These are phyloP conservation scores for Delia radicum DNA, from an alignment of 1,140 invertebrate genomes.

Conservation along the genomic window DNA sequence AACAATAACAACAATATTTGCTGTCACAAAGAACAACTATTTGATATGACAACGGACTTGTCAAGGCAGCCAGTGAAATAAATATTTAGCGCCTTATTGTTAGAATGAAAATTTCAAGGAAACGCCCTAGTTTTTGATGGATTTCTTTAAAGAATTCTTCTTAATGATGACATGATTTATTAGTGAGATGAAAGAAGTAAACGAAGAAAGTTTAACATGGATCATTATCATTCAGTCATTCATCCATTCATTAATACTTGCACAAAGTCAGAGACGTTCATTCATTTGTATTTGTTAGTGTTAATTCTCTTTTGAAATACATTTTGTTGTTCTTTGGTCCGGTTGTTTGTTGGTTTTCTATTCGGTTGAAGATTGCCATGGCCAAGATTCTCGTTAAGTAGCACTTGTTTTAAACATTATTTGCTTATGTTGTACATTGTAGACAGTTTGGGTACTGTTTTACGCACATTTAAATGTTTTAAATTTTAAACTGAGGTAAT, in stretches of 20 bases:
- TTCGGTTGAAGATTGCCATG: background rate
- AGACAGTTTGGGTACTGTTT: slow-evolving; percentile 1
- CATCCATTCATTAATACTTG: no score
- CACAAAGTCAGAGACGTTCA: no score
- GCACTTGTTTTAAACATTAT: background rate
- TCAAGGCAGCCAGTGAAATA: background rate
- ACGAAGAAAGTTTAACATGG: no score
- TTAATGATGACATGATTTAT: background rate
- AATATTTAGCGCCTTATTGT: background rate
- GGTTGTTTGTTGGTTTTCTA: background rate
- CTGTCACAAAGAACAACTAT: background rate
- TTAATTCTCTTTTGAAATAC: no score
- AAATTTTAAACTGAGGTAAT: background rate
- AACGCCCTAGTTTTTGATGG: slow-evolving; percentile 1
- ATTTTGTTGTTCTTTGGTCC: no score
- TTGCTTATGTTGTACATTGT: background rate
- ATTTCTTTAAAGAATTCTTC: background rate
- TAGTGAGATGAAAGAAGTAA: no score
- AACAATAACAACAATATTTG: background rate
- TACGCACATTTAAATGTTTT: background rate
- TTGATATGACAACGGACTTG: no score
- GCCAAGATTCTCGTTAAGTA: background rate
- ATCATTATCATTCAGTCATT: background rate
- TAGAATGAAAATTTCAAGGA: background rate
- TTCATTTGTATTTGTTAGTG: no score